Base-by-base conservation (phyloP, 2,113 vertebrate genomes). In the Silurus meridionalis region DNA sequence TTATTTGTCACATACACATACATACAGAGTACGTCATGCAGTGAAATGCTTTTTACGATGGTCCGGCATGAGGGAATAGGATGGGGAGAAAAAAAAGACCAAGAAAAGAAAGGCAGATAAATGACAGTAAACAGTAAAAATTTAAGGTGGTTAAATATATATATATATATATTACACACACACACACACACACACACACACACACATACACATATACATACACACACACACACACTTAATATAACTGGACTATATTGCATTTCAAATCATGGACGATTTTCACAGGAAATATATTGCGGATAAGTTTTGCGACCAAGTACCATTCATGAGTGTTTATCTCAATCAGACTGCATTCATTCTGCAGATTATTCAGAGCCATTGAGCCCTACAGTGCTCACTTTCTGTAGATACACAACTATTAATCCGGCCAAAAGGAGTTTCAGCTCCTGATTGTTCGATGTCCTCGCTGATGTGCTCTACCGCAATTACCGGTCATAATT, bases 381-480 rank as follows among this genome's bases (percentile, higher is more conserved):
- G 50, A 71, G n/a, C 66, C 46, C 28, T 13, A 66, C 78, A 14
- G 19, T 17, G 61, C 48, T 83, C 66, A 2, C 63, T 66, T 69
- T 48, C 23, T 84, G 75, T 48, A 63, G 48, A 21, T 71, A 17
- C 60, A 53, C 74, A 64, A 25, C 60, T 48, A 55, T 64, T 55
- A 82, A 88, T 86, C 82, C 15, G 21, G 25, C 58, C 23, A 60
- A 46, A 37, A 37, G 37, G 37, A 55, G 75, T 52, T 69, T 74
- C 64, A 48, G 63, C 6, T 58, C 48, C 9, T 72, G 69, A 87
- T 82, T 82, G 63, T 71, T n/a, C 52, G 86, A 89, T 86, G 75
- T 89, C 78, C 86, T 86, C 82, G 10, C 77, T 86, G 85, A 84
- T 89, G 69, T 78, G 63, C 78, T 86, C 72, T 17, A 17, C 66